These are phyloP conservation scores for Epirrhoe alternata DNA, from an alignment of 2,888 invertebrate species.

Conservation along the genomic window DNA sequence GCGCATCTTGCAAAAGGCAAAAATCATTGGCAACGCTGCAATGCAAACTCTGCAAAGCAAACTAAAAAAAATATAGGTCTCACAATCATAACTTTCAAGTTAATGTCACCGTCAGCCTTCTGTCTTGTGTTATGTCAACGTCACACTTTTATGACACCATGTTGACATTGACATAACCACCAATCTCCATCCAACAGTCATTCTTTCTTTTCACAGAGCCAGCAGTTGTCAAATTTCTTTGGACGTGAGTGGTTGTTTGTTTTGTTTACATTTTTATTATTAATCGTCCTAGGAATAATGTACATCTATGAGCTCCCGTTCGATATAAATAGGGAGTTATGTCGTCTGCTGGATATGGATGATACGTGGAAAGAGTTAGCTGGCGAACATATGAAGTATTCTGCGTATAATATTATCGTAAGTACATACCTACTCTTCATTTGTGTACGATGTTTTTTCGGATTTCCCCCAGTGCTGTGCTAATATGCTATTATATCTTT, in stretches of 20 bases:
- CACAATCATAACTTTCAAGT: too few relatives aligned
- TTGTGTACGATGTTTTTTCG: slow-evolving; percentile 27
- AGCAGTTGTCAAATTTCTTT: neutral
- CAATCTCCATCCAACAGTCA: too few relatives aligned
- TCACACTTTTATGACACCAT: too few relatives aligned
- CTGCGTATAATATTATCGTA: slow-evolving; percentile 84
- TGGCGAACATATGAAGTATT: slow-evolving; percentile 87
- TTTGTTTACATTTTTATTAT: slow-evolving; percentile 26
- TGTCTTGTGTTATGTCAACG: too few relatives aligned
- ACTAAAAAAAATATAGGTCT: too few relatives aligned
- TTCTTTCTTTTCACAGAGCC: neutral
- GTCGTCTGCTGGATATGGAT: slow-evolving; percentile 91
- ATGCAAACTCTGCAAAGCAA: too few relatives aligned
- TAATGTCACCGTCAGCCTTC: too few relatives aligned
- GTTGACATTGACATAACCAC: too few relatives aligned
- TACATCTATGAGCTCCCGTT: slow-evolving; percentile 92
- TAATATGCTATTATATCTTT: slow-evolving; percentile 17
- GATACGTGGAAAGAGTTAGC: slow-evolving; percentile 93
- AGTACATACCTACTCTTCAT: slow-evolving; percentile 47
- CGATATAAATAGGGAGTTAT: slow-evolving; percentile 88
- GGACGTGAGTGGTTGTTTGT: neutral
- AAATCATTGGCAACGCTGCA: too few relatives aligned
- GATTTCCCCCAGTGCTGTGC: slow-evolving; percentile 54
- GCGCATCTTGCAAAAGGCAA: too few relatives aligned
- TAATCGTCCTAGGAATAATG: slow-evolving; percentile 54